These are phyloP conservation scores for Uromys caudimaculatus DNA, from an alignment of 2,797 vertebrate genomes.

Conservation along the genomic window DNA sequence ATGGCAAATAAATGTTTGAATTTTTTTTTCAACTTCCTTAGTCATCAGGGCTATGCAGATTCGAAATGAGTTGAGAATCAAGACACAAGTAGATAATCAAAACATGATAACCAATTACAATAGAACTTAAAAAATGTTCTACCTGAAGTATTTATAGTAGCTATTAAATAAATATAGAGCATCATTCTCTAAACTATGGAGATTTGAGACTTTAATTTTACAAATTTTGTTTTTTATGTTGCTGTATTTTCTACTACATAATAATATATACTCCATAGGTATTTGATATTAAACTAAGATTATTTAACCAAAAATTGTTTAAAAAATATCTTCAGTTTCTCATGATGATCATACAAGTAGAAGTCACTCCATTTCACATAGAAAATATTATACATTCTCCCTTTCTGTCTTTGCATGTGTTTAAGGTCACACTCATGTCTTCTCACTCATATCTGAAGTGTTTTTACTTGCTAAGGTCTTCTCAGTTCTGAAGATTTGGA, in stretches of 20 bases:
- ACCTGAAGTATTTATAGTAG: not conserved
- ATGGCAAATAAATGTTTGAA: not conserved
- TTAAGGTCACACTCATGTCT: not conserved
- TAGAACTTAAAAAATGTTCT: not conserved
- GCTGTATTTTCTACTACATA: not conserved
- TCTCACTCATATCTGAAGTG: fast-evolving
- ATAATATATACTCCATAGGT: not conserved
- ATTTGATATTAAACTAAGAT: not conserved
- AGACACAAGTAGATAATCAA: not conserved
- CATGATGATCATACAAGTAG: not conserved
- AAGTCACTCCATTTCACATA: not conserved
- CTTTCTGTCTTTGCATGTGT: no score
- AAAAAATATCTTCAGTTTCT: not conserved
- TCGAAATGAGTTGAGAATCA: not conserved
- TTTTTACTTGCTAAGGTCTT: not conserved
- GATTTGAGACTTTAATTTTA: not conserved
- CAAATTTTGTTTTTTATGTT: not conserved
- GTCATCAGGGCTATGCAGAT: not conserved
- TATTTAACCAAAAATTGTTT: not conserved
- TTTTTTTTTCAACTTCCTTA: not conserved
- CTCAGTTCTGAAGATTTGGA: not conserved
- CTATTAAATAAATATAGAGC: not conserved
- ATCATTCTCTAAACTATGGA: not conserved
- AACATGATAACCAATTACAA: not conserved
- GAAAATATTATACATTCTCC: not conserved